A percentile compares a stretch with the other conserved stretches of the same genome.
These are phyloP conservation scores for Orgyia antiqua DNA, from an alignment of 2,888 invertebrate genomes.

Conservation along the genomic window DNA sequence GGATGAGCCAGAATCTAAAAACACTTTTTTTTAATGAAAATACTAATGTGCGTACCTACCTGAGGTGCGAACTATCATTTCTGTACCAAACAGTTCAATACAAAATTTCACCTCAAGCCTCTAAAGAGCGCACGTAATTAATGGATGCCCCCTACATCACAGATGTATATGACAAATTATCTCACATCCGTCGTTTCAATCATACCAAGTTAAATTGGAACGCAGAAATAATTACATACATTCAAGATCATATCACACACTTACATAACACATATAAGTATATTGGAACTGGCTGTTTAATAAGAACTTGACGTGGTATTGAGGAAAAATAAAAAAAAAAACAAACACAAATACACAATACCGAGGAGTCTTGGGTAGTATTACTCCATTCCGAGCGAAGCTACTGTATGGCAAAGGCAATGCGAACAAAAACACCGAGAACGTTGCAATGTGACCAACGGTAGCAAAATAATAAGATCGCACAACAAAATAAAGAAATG, in stretches of 20 bases:
- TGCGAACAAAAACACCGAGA: slow-evolving; percentile 66
- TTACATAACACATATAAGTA: slow-evolving; percentile 49
- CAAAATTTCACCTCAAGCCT: too few species aligned
- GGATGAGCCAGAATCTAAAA: too few species aligned
- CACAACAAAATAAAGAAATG: slow-evolving; percentile 75
- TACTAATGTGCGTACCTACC: too few species aligned
- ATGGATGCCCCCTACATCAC: too few species aligned
- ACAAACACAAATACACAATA: slow-evolving; percentile 67
- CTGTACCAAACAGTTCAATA: too few species aligned
- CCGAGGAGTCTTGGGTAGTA: slow-evolving; percentile 60
- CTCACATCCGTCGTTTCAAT: slow-evolving; percentile 44
- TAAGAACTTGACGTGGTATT: slow-evolving; percentile 56
- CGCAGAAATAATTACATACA: slow-evolving; percentile 38
- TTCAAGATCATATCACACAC: slow-evolving; percentile 42
- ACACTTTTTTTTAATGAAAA: too few species aligned
- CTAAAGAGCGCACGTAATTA: too few species aligned
- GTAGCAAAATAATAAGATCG: slow-evolving; percentile 78
- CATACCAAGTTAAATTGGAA: slow-evolving; percentile 47
- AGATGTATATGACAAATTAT: slow-evolving; percentile 34
- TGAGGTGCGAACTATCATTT: too few species aligned
- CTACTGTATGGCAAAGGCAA: slow-evolving; percentile 44
- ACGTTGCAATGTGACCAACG: slow-evolving; percentile 67
- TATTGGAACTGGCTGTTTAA: slow-evolving; percentile 32
- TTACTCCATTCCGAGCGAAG: slow-evolving; percentile 69
- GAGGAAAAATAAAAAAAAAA: slow-evolving; percentile 54